phyloP scores from a whole-genome alignment of 2,888 invertebrate genomes.

The Epirrita christyi region DNA sequence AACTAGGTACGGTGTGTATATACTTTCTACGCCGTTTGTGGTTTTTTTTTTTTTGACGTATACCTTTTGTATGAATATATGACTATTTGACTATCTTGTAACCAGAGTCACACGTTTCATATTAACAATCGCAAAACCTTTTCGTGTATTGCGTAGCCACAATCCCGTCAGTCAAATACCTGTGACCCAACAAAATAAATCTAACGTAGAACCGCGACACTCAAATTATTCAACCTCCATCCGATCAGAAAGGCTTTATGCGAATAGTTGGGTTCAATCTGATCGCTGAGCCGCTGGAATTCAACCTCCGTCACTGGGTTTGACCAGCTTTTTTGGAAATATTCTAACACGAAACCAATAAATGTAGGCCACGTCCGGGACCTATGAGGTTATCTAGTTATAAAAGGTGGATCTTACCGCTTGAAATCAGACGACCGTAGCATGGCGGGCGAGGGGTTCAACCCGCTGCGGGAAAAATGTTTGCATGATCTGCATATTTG shows the following conservation, averaged over 20 bases:
- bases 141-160: neutral
- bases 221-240: slow-evolving; percentile 45
- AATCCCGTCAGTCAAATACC: slow-evolving; percentile 1
- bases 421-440: no score
- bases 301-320: slow-evolving; percentile 22
- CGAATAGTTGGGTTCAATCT: slow-evolving; percentile 49
- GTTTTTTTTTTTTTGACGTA: no score
- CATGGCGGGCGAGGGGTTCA: no score
- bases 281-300: slow-evolving; percentile 44
- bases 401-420: no score
- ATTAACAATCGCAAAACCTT: neutral
- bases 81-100: neutral
- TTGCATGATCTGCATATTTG: no score
- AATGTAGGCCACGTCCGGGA: no score
- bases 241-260: slow-evolving; percentile 45
- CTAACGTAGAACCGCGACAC: slow-evolving; percentile 8
- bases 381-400: no score
- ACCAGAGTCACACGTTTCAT: neutral
- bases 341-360: neutral
- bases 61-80: no score
- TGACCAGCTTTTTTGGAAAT: neutral
- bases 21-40: no score
- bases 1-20: no score
- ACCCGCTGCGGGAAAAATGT: no score
- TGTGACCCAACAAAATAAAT: slow-evolving; percentile 4